These are phyloP conservation scores for Aplysina aerophoba DNA, from an alignment of 37 sponge, comb jelly and placozoan genomes.

Conservation along the genomic window DNA sequence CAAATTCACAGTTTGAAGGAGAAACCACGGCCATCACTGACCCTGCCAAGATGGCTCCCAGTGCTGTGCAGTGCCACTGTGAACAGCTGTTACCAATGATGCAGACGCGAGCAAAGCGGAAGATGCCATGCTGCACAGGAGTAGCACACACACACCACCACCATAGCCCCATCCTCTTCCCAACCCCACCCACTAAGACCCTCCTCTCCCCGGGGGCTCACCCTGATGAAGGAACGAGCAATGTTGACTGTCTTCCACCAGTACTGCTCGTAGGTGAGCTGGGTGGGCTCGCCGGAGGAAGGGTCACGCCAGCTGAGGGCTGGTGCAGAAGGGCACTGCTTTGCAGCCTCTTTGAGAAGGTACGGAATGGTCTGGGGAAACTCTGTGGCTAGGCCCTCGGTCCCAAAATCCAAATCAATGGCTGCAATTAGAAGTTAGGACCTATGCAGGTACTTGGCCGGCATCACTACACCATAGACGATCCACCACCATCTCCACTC, in stretches of 20 bases:
- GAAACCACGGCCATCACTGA: not conserved
- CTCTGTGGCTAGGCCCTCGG: constrained; percentile 2
- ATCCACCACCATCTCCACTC: no score
- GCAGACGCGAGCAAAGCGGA: constrained; percentile 61
- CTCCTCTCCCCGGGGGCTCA: not conserved
- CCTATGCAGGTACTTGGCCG: no score
- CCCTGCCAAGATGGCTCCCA: constrained; percentile 85
- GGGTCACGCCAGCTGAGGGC: constrained; percentile 5
- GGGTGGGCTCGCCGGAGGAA: not conserved
- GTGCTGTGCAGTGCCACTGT: constrained; percentile 71
- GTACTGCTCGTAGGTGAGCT: constrained; percentile 12
- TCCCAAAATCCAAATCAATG: constrained; percentile 26
- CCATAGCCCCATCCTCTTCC: no score
- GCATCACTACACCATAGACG: no score
- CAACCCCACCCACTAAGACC: not conserved
- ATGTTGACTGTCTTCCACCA: not conserved
- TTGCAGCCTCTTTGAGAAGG: constrained; percentile 9
- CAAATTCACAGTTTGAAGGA: not conserved
- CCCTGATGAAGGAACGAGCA: constrained; percentile 10
- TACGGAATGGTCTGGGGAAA: constrained; percentile 23
- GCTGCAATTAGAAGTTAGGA: not conserved
- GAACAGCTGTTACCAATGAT: constrained; percentile 84
- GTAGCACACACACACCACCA: not conserved
- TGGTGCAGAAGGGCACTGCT: not conserved
- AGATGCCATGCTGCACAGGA: constrained; percentile 69